These are phyloP conservation scores for Apostichopus californicus DNA, from an alignment of 35 echinoderm and acorn worm genomes.

Conservation along the genomic window DNA sequence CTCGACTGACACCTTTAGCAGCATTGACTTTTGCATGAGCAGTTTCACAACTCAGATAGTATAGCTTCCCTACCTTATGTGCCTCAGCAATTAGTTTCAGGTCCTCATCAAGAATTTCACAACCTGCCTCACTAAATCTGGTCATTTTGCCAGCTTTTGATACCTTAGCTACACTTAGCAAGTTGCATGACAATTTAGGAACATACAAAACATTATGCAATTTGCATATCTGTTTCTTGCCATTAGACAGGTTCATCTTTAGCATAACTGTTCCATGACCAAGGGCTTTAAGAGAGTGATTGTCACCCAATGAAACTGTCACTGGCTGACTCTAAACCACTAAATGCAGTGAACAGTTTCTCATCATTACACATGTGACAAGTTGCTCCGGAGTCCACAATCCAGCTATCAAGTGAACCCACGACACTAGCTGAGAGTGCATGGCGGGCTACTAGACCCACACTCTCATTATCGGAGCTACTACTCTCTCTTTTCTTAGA, in stretches of 20 bases:
- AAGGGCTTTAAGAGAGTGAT: background rate
- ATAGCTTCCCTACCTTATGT: background rate
- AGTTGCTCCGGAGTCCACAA: too few species aligned
- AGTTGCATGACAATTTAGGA: background rate
- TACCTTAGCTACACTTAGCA: conserved; percentile 14
- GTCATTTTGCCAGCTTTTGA: background rate
- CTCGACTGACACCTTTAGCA: too few species aligned
- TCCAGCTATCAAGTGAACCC: background rate
- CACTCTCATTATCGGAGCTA: conserved; percentile 18
- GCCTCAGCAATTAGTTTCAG: conserved; percentile 34
- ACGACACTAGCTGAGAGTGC: conserved; percentile 19
- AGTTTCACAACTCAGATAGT: conserved; percentile 9
- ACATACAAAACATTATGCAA: conserved; percentile 7
- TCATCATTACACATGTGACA: conserved; percentile 25
- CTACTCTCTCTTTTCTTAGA: conserved; percentile 6
- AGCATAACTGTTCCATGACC: background rate
- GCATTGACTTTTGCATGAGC: background rate
- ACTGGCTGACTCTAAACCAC: too few species aligned
- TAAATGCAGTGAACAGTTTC: background rate
- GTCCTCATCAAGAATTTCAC: conserved; percentile 28
- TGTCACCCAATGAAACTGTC: background rate
- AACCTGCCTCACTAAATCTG: conserved; percentile 31
- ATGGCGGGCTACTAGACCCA: conserved; percentile 14
- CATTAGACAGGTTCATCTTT: conserved; percentile 10
- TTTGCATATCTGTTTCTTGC: background rate